Evolutionary conservation across 2,888 invertebrate genomes (phyloP), one percentile per base, ranked within the genome.

Genomic region (Hoplodrina ambigua): DNA sequence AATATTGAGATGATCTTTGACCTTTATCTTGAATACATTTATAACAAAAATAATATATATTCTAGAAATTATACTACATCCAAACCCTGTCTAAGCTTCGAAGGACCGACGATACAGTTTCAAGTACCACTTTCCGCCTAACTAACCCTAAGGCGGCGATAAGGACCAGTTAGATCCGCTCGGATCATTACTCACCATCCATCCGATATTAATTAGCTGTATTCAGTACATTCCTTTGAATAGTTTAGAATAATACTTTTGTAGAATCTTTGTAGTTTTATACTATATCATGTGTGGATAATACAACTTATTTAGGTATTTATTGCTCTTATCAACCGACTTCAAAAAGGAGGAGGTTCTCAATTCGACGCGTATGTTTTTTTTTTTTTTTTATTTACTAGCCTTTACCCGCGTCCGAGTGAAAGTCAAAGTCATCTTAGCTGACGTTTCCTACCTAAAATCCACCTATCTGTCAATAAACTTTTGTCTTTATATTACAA

Each of bases 81-180:
- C 1, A 6, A 19, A 19, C 13, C 5, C 20, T 41, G 55, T 19
- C 30, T 44, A 15, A 53, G 20, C 50, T 5, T 41, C 19, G 0
- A 11, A 69, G 19, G 15, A 25, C 17, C 11, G 19, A 41, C 46
- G 54, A 55, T 49, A 80, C 50, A 44, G 50, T 68, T 74, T 63
- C 56, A 17, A 75, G 76, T 41, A 62, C 49, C 75, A 80, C 49
- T 68, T 76, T 55, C 58, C 75, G 54, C 33, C 52, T 59, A 80
- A 68, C 80, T 68, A 62, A 54, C 62, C 33, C 33, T 17, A 37
- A 44, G 54, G 30, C 11, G 37, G 17, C 25, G 59, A 72, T 74
- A 74, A 74, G 62, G 72, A 50, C 33, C 50, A 44, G 56, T 66
- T 69, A 62, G 53, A 52, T 56, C 37, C 30, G 19, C n/a, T 57